Conservation (phyloP, 2,113 vertebrate genomes). For the Oryzias celebensis region DNA sequence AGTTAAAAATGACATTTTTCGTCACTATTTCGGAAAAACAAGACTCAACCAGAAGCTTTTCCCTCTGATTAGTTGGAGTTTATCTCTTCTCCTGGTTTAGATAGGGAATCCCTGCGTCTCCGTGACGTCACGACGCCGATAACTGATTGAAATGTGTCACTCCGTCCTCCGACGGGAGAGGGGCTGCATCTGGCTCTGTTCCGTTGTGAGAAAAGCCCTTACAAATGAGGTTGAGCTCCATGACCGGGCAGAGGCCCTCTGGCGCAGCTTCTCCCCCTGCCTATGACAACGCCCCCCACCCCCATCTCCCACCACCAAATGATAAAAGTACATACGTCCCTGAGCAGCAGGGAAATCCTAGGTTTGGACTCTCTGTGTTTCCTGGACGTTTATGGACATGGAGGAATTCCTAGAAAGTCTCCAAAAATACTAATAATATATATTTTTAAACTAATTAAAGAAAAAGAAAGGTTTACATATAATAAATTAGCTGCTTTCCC, state of each 20-base stretch:
- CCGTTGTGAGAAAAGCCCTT: constrained; percentile 56
- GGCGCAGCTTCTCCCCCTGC: constrained; percentile 64
- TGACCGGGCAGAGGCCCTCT: constrained; percentile 66
- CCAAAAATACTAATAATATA: no score
- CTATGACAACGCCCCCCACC: constrained; percentile 4
- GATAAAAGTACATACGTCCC: background rate
- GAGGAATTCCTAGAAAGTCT: no score
- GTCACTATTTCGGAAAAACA: background rate
- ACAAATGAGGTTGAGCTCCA: constrained; percentile 72
- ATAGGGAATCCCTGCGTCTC: no score
- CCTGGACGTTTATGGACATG: no score
- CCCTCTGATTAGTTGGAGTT: background rate
- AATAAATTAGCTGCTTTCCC: no score
- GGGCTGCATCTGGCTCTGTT: constrained; percentile 44
- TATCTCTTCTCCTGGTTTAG: background rate
- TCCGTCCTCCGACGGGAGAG: constrained; percentile 16
- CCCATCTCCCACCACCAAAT: background rate
- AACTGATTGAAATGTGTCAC: constrained; percentile 45
- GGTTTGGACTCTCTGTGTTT: background rate
- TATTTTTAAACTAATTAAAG: no score
- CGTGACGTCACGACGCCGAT: background rate
- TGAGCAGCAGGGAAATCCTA: background rate
- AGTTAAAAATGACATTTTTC: no score
- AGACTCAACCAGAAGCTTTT: background rate
- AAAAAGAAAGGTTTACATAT: no score